These are phyloP conservation scores for Ophiothrix spiculata DNA, from an alignment of 35 echinoderm and acorn worm species.

Conservation along the genomic window DNA sequence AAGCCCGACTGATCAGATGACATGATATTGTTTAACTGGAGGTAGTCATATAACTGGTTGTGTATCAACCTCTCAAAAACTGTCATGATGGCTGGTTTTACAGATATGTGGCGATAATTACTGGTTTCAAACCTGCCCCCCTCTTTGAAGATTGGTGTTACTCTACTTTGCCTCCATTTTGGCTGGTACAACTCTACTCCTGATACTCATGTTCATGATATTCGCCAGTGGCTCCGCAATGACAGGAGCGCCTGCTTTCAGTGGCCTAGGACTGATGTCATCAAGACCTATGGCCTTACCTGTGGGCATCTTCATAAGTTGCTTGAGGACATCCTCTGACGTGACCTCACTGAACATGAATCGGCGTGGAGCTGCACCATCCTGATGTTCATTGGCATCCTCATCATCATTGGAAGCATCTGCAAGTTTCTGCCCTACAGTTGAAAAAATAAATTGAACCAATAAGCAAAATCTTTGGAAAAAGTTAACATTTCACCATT, in stretches of 20 bases:
- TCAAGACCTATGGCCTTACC: constrained; percentile 17
- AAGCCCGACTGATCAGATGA: constrained; percentile 24
- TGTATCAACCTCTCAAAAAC: constrained; percentile 17
- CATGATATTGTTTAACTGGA: background rate
- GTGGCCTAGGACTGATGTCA: background rate
- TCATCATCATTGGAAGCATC: background rate
- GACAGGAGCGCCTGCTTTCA: background rate
- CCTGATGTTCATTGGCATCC: too few relatives aligned
- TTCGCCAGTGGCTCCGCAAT: constrained; percentile 19
- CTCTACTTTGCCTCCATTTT: background rate
- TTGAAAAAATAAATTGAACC: constrained; percentile 1
- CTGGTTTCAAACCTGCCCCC: background rate
- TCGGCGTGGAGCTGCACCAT: background rate
- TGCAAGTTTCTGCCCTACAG: constrained; percentile 15
- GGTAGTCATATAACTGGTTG: constrained; percentile 14
- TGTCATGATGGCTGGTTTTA: background rate
- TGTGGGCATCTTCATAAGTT: background rate
- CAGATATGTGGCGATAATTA: constrained; percentile 25
- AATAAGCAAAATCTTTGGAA: background rate
- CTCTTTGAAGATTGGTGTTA: constrained; percentile 16
- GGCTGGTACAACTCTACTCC: constrained; percentile 1
- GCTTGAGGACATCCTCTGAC: background rate
- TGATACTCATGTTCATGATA: constrained; percentile 19
- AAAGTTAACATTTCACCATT: background rate
- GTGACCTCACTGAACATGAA: background rate